A percentile compares a stretch with the other conserved stretches of the same genome.
These are phyloP conservation scores for Nymphalis c-album DNA, from an alignment of 2,888 invertebrate genomes.

Conservation along the genomic window DNA sequence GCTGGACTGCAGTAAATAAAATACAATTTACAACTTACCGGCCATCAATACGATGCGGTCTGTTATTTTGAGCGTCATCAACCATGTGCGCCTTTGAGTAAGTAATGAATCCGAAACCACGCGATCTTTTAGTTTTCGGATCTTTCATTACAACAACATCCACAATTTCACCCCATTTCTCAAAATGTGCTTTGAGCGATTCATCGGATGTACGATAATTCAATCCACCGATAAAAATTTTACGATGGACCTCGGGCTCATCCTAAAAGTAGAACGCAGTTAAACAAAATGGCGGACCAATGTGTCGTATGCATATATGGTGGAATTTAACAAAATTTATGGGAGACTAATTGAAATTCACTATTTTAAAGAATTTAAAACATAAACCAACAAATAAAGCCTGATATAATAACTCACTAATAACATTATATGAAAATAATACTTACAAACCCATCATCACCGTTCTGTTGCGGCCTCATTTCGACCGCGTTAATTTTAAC, in stretches of 20 bases:
- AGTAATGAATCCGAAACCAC: slow-evolving; percentile 99
- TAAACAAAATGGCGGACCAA: slow-evolving; percentile 75
- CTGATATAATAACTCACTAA: background rate
- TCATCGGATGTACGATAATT: slow-evolving; percentile 97
- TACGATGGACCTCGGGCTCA: slow-evolving; percentile 92
- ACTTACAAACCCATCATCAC: slow-evolving; percentile 77
- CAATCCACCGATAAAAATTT: slow-evolving; percentile 97
- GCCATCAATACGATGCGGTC: slow-evolving; percentile 96
- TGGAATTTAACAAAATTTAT: background rate
- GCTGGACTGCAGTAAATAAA: slow-evolving; percentile 66
- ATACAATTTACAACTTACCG: slow-evolving; percentile 69
- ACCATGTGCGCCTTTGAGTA: slow-evolving; percentile 97
- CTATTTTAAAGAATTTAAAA: background rate
- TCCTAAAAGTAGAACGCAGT: slow-evolving; percentile 73
- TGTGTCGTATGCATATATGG: slow-evolving; percentile 40
- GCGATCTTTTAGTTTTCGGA: slow-evolving; percentile 95
- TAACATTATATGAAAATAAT: slow-evolving; percentile 25
- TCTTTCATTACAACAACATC: slow-evolving; percentile 99
- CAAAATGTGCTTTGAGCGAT: slow-evolving; percentile 95
- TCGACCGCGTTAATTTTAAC: slow-evolving; percentile 32
- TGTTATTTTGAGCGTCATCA: slow-evolving; percentile 94
- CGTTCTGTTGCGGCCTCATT: slow-evolving; percentile 74
- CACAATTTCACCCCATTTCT: slow-evolving; percentile 98
- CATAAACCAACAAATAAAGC: background rate
- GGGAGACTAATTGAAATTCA: background rate